phyloP scores from a whole-genome alignment of 2,797 vertebrate species.

The Cuculus canorus region DNA sequence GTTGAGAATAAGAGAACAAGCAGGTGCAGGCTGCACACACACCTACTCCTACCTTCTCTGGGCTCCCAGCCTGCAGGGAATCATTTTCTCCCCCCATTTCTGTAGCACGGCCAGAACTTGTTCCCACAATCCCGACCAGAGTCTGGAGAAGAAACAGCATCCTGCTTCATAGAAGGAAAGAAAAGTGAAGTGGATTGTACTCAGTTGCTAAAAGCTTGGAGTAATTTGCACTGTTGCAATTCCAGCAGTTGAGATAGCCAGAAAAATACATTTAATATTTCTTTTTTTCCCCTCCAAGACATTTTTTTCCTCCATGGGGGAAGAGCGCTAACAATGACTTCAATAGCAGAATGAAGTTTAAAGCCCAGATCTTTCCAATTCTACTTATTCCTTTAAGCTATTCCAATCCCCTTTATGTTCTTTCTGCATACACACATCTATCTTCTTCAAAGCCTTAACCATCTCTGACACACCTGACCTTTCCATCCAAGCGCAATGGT shows the following conservation, averaged over 20 bases:
- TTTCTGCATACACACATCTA: slow-evolving; percentile 47
- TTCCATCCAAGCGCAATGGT: slow-evolving; percentile 34
- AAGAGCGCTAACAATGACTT: slow-evolving; percentile 37
- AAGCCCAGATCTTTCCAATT: slow-evolving; percentile 40
- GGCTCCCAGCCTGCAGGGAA: neutral
- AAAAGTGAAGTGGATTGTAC: neutral
- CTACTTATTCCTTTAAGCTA: slow-evolving; percentile 37
- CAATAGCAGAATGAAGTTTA: slow-evolving; percentile 36
- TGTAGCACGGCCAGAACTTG: neutral
- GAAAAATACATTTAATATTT: slow-evolving; percentile 28
- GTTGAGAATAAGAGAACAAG: no score
- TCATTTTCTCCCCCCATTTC: neutral
- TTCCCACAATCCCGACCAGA: neutral
- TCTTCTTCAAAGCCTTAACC: slow-evolving; percentile 71
- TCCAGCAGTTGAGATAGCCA: neutral
- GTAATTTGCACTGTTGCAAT: slow-evolving; percentile 19
- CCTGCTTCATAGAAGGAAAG: neutral
- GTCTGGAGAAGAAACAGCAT: neutral
- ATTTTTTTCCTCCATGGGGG: neutral
- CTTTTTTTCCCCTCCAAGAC: neutral
- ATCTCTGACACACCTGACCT: slow-evolving; percentile 71
- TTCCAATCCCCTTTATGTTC: slow-evolving; percentile 52
- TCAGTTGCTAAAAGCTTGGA: neutral
- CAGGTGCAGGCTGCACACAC: neutral
- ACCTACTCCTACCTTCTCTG: neutral